Conservation (phyloP, 2,797 vertebrate species). For the Gallinago stenura region DNA sequence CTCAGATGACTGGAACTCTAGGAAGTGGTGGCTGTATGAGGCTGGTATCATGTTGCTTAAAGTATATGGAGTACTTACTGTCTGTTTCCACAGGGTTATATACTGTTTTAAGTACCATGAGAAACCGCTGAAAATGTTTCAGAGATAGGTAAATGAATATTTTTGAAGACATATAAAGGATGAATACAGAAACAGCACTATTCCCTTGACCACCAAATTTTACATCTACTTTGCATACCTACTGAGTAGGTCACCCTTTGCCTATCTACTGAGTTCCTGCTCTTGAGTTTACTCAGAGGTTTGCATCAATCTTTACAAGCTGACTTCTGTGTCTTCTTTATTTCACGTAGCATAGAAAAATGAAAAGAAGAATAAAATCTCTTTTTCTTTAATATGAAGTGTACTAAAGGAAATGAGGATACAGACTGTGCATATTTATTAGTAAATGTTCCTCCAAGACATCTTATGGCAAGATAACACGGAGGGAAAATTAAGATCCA, state of each 20-base stretch:
- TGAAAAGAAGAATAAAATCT: not conserved
- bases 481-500: not conserved
- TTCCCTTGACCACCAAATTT: not conserved
- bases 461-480: not conserved
- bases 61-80: not conserved
- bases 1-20: not conserved
- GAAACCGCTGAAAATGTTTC: not conserved
- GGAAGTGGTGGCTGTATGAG: not conserved
- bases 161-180: not conserved
- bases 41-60: not conserved
- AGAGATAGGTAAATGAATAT: not conserved
- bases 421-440: not conserved
- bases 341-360: not conserved
- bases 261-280: not conserved
- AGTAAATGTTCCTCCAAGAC: not conserved
- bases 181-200: not conserved
- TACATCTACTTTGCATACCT: not conserved
- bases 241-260: not conserved
- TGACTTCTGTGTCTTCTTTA: not conserved
- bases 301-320: not conserved
- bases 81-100: not conserved
- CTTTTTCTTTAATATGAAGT: not conserved
- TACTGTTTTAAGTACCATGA: not conserved
- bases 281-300: not conserved
- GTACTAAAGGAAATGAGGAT: not conserved